A percentile compares a stretch with the other conserved stretches of the same genome.
Evolutionary conservation across 2,888 invertebrate genomes (phyloP).

Genomic region (Netelia virgata): DNA sequence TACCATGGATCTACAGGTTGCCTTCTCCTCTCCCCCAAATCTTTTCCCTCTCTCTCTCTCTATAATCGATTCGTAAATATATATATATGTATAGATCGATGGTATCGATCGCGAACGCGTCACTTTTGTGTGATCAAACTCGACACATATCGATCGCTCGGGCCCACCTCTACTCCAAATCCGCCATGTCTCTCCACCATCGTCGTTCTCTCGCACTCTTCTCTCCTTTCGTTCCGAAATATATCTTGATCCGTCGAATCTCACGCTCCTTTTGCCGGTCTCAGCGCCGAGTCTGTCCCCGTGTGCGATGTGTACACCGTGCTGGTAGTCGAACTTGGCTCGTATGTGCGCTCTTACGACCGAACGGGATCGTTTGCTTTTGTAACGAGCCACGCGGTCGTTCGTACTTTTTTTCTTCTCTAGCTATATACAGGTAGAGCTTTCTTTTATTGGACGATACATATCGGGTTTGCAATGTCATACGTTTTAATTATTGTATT

Average conservation of each 20-base stretch:
- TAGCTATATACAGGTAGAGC: too few species aligned
- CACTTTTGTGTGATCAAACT: conserved; percentile 58
- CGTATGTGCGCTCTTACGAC: conserved; percentile 42
- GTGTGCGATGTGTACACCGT: conserved; percentile 1
- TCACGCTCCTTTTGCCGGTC: conserved; percentile 53
- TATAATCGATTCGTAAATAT: conserved; percentile 1
- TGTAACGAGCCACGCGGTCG: conserved; percentile 44
- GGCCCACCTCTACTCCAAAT: conserved; percentile 22
- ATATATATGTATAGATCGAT: background rate
- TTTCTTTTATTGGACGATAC: too few species aligned
- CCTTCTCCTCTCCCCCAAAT: conserved; percentile 27
- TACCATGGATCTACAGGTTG: conserved; percentile 13
- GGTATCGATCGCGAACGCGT: conserved; percentile 12
- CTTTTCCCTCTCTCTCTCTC: conserved; percentile 13
- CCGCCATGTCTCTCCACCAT: conserved; percentile 20
- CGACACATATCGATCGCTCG: conserved; percentile 59
- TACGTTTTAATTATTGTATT: too few species aligned
- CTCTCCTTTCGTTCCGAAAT: conserved; percentile 42
- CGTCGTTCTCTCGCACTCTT: conserved; percentile 12
- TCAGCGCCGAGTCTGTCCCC: background rate
- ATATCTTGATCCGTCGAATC: conserved; percentile 62
- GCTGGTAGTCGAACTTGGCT: conserved; percentile 1
- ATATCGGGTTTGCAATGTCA: too few species aligned
- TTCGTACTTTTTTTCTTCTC: conserved; percentile 39
- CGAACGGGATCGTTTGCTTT: conserved; percentile 54